Base-by-base conservation (phyloP, 2,888 invertebrate species). In the Rhagonycha fulva region DNA sequence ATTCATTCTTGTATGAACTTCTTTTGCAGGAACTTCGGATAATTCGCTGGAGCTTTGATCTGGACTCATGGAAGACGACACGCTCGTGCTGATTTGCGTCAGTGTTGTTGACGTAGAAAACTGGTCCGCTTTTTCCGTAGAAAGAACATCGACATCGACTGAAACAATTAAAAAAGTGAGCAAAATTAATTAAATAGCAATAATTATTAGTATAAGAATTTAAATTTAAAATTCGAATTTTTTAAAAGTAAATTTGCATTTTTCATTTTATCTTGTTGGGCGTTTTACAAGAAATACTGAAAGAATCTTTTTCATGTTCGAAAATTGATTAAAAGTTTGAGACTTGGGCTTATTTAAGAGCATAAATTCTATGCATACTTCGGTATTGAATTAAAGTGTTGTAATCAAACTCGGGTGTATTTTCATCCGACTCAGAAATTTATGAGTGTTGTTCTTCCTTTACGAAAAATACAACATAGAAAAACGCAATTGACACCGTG, bases 341-440 rank as follows among this genome's bases (percentile, higher is more conserved):
- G 85, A 85, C 84, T 85, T 83, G 85, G 83, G 83, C 85, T 85
- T 86, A 86, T 87, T 87, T 87, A 87, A 87, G 86, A 85, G 86
- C 87, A 87, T 87, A 87, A 87, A 87, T 87, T 87, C 87, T 87
- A 86, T 87, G 87, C 87, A 87, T 87, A 87, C 87, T 87, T 87
- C 87, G 87, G 86, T 87, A 87, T 87, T 87, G 87, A 87, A 87
- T 87, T 87, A 87, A 87, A 87, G 86, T 86, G 86, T 86, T 87
- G 86, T 87, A 85, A 85, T 85, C 85, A 85, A 84, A 85, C 82
- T 83, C 82, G 78, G 79, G 79, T 80, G 82, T 80, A 80, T 84
- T 84, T 83, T 81, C 82, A 79, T 80, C 82, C 81, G 76, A 78
- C 80, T 80, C 83, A 78, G 84, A 84, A 85, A 85, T 85, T 85